Evolutionary conservation across 2,113 vertebrate genomes (phyloP), one percentile per base, ranked within the genome.

Genomic region (Poeciliopsis turrubarensis): DNA sequence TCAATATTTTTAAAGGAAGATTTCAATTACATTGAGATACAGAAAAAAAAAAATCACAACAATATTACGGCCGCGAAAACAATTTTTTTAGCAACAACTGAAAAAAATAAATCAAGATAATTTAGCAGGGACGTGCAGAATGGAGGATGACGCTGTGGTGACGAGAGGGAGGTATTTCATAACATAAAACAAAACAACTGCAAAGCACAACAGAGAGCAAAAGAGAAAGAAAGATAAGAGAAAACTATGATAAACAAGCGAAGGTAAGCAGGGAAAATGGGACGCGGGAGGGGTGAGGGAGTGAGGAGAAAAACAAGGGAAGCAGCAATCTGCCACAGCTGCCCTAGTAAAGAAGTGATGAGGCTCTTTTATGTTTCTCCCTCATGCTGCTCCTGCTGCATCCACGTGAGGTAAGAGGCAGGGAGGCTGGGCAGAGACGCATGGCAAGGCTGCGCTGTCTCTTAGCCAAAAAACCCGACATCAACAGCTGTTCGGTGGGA

Each of bases 381-480:
- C 88, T 87, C 91, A 90, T 87, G 89, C 73, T 79, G 68, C 72
- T 78, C 73, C 73, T 83, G 54, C 78, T 13, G 84, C 84, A 89
- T 88, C 87, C 89, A 92, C 88, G 89, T 92, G 88, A 89, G 88
- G 30, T 29, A 17, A 65, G 80, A 72, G 60, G 70, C n/a, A 12
- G 72, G 68, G 60, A 73, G 68, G 37, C 4, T 19, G 77, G 80
- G 77, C 68, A 73, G 66, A 69, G 82, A 47, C 17, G 78, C 66
- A 80, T 73, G 60, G 65, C 30, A 68, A 73, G 57, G 3, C 65
- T 57, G 60, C 39, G 65, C 37, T 64, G 51, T 78, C 41, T 14
- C 27, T 64, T 64, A 2, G 51, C 44, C 75, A 61, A 72, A 72
- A 80, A 74, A 67, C 34, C 27, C 44, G 51, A 54, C 65, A 65